Evolutionary conservation across 2,113 vertebrate genomes (phyloP).

Genomic region (Pelecanus crispus): DNA sequence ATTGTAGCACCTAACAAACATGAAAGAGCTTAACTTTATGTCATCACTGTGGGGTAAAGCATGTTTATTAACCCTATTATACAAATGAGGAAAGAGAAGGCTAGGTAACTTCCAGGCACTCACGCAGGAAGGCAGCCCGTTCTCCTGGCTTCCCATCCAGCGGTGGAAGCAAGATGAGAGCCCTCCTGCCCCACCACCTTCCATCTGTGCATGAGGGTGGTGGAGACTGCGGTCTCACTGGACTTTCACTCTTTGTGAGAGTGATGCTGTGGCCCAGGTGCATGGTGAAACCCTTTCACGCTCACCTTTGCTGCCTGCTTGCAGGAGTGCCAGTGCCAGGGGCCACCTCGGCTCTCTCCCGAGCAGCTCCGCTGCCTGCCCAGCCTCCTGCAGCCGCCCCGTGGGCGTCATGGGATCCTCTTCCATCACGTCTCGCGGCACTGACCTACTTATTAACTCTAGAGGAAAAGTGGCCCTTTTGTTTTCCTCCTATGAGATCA

Average conservation of each 20-base stretch:
- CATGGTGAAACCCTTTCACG: background rate
- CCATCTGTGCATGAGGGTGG: accelerated
- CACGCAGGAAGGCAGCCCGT: background rate
- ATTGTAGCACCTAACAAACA: conserved; percentile 6
- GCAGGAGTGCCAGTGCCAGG: background rate
- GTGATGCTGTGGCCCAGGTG: background rate
- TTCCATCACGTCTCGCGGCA: accelerated
- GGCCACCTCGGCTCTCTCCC: background rate
- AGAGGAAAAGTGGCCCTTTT: background rate
- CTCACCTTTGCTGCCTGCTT: background rate
- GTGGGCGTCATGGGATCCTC: background rate
- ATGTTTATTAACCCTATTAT: conserved; percentile 4
- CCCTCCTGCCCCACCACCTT: background rate
- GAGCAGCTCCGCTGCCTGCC: background rate
- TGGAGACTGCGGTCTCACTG: background rate
- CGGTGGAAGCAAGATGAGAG: background rate
- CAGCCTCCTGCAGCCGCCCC: background rate
- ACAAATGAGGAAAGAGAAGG: conserved; percentile 14
- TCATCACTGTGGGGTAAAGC: background rate
- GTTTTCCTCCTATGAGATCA: conserved; percentile 27
- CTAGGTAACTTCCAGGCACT: background rate
- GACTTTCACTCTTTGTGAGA: background rate
- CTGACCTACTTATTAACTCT: conserved; percentile 30
- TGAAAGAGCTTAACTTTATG: conserved; percentile 27
- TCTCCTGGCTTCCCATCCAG: background rate